These are phyloP conservation scores for Zoanthus sociatus DNA, from an alignment of 92 coral and sea anemone genomes.

Conservation along the genomic window DNA sequence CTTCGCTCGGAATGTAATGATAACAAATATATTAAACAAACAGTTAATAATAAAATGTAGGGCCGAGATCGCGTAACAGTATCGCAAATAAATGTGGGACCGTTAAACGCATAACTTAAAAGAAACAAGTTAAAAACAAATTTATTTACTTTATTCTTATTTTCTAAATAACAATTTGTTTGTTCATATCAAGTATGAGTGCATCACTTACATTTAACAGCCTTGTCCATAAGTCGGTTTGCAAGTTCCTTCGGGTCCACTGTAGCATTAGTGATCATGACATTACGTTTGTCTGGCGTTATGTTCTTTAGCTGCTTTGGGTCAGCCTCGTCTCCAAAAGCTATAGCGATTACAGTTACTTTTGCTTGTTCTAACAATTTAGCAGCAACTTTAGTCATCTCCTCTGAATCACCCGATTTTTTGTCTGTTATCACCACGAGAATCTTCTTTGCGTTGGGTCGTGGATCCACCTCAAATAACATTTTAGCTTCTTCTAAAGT, in stretches of 20 bases:
- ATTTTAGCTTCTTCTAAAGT: conserved; percentile 57
- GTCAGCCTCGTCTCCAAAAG: conserved; percentile 70
- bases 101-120: no score
- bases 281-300: conserved; percentile 59
- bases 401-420: conserved; percentile 37
- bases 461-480: conserved; percentile 64
- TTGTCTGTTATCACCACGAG: conserved; percentile 56
- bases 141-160: no score
- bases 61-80: no score
- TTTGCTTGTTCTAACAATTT: conserved; percentile 26
- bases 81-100: no score
- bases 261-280: conserved; percentile 54
- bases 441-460: conserved; percentile 64
- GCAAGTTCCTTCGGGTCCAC: conserved; percentile 61
- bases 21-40: no score
- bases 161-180: no score
- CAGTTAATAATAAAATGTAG: no score
- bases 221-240: conserved; percentile 60
- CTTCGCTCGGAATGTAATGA: no score
- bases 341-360: conserved; percentile 65
- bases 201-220: conserved; percentile 68
- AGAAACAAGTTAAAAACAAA: no score
- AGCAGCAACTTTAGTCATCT: conserved; percentile 25
- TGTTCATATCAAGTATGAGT: background rate
- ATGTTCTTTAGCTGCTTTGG: conserved; percentile 50